Conservation (phyloP, 2,797 vertebrate species). For the Jordanella pulchra region DNA sequence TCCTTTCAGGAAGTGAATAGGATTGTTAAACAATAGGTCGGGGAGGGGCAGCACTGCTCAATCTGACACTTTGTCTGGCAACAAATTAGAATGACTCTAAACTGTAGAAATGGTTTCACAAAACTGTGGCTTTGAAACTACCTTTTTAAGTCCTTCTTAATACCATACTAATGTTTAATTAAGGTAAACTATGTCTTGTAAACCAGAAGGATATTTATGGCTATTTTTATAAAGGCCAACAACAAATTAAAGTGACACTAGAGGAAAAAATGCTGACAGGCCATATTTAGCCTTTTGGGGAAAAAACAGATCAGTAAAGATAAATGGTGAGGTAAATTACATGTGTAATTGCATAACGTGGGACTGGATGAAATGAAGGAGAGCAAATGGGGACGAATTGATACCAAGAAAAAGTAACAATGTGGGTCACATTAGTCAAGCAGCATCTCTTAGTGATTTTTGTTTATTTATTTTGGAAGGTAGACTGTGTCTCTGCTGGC, state of each 20-base stretch:
- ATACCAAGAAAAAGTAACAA: constrained; percentile 44
- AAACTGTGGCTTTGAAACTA: neutral
- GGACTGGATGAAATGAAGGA: constrained; percentile 19
- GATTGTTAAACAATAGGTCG: neutral
- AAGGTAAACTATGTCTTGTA: neutral
- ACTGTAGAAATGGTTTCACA: neutral
- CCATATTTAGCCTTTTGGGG: constrained; percentile 13
- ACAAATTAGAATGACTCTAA: neutral
- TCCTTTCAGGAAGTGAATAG: neutral
- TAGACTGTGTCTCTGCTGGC: constrained; percentile 69
- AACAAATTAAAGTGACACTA: neutral
- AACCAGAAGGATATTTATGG: neutral
- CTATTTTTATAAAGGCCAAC: neutral
- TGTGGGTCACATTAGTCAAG: constrained; percentile 55
- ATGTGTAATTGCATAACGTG: constrained; percentile 26
- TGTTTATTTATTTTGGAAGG: constrained; percentile 78
- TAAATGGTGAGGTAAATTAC: constrained; percentile 1
- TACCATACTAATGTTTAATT: neutral
- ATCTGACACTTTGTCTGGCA: neutral
- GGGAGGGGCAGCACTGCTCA: neutral
- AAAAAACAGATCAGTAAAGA: constrained; percentile 9
- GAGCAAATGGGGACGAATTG: constrained; percentile 24
- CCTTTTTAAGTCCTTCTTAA: neutral
- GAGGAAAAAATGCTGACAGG: neutral
- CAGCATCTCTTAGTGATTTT: constrained; percentile 64